Evolutionary conservation across 2,797 vertebrate species (phyloP), one percentile per base, ranked within the genome.

Genomic region (Spinibarbus caldwelli): DNA sequence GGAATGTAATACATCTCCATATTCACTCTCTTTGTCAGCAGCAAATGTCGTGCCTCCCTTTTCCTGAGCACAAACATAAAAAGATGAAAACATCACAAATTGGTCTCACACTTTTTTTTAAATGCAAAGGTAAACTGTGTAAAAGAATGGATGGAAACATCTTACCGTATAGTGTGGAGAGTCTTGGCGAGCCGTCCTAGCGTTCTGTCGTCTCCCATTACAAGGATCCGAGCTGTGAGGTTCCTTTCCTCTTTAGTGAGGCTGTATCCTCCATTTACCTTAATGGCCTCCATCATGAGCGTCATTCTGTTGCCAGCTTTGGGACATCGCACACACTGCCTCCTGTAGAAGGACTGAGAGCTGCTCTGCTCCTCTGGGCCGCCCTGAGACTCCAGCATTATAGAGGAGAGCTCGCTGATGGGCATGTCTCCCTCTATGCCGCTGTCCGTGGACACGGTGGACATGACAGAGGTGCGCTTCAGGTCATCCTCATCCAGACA

Each of bases 1-100:
- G 96, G 96, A 88, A 98, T 92, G 88, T 97, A 96, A 91, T 97
- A 98, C 71, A 97, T 92, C 87, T 96, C 95, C 67, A 97, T 90
- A 90, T 96, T 94, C 87, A 97, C 92, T 86, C 94, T 93, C 38
- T 94, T 92, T 5, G 94, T 96, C 89, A 97, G 90, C 87, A 95
- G 94, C 21, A 92, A 92, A 57, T 89, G 89, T n/a, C 95, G 93
- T 8, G 94, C 93, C 85, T 97, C 96, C 62, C 92, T 93, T 86
- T 96, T 96, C 91, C 96, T 97, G 78, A 12, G 7, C 23, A 64
- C 72, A 5, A 80, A 67, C 70, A 78, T 21, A 57, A 23, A 6
- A 38, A 66, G 7, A 66, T 8, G 23, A 36, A 45, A 49, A n/a
- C 62, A 5, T 34, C 17, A 64, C 29, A 66, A 66, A 34, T 59